Evolutionary conservation across 2,113 vertebrate species (phyloP).

Genomic region (Megaleporinus macrocephalus): DNA sequence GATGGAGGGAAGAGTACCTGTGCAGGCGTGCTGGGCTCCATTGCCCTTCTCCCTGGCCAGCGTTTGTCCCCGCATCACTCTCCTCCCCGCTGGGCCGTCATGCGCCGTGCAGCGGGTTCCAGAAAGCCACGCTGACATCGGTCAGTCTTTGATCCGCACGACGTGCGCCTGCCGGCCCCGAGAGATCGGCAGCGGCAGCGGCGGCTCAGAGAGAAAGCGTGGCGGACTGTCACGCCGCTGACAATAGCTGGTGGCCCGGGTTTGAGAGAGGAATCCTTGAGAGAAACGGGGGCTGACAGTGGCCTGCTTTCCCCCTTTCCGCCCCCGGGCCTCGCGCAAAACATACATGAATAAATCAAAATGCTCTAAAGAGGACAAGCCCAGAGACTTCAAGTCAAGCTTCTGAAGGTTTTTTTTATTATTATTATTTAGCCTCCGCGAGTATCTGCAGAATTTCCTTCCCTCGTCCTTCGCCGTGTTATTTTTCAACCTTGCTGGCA

Average conservation of each 20-base stretch:
- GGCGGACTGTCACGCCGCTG: neutral
- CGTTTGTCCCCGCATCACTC: slow-evolving; percentile 22
- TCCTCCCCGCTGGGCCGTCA: neutral
- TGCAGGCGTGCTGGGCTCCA: neutral
- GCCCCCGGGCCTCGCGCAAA: slow-evolving; percentile 56
- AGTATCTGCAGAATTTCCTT: slow-evolving; percentile 46
- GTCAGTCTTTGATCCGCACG: slow-evolving; percentile 30
- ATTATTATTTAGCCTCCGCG: slow-evolving; percentile 30
- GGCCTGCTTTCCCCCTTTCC: slow-evolving; percentile 55
- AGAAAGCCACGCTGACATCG: slow-evolving; percentile 2
- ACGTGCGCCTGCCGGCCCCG: slow-evolving; percentile 7
- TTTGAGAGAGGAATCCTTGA: neutral
- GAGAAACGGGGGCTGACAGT: slow-evolving; percentile 52
- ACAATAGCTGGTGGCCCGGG: slow-evolving; percentile 1
- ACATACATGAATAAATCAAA: slow-evolving; percentile 66
- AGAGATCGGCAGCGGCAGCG: neutral
- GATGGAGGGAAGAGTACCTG: slow-evolving; percentile 8
- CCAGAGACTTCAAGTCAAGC: slow-evolving; percentile 51
- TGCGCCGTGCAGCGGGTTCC: neutral
- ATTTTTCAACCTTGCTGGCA: slow-evolving; percentile 35
- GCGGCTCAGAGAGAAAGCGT: neutral
- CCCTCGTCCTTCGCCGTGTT: neutral
- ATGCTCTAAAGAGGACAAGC: slow-evolving; percentile 56
- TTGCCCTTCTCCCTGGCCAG: slow-evolving; percentile 4
- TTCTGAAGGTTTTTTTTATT: slow-evolving; percentile 41